phyloP scores from a whole-genome alignment of 2,797 vertebrate genomes.

The Coregonus sp. region DNA sequence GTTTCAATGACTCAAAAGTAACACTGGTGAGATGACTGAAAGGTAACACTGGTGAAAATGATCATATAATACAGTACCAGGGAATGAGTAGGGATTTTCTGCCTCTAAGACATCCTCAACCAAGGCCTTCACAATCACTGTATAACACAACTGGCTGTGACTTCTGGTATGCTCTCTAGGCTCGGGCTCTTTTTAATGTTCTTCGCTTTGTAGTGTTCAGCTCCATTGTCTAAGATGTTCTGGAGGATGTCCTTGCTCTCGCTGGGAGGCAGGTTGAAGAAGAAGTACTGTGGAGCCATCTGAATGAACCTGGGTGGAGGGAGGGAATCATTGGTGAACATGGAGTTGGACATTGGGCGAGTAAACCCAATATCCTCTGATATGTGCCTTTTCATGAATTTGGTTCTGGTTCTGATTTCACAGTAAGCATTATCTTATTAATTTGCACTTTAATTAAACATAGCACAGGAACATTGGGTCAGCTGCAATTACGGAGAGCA shows the following conservation, averaged over 20 bases:
- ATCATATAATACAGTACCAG: neutral
- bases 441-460: neutral
- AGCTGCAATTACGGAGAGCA: neutral
- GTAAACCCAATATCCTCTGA: too few relatives aligned
- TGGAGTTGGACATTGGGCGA: neutral
- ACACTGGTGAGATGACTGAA: neutral
- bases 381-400: neutral
- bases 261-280: slow-evolving; percentile 89
- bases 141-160: slow-evolving; percentile 57
- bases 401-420: neutral
- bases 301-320: slow-evolving; percentile 77
- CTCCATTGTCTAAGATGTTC: slow-evolving; percentile 63
- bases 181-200: slow-evolving; percentile 53
- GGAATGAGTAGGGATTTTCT: neutral
- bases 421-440: neutral
- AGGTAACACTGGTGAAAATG: neutral
- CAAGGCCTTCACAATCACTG: slow-evolving; percentile 50
- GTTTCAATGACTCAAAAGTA: neutral
- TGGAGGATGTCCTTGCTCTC: slow-evolving; percentile 90
- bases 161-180: slow-evolving; percentile 29
- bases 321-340: neutral
- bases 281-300: slow-evolving; percentile 87
- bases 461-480: neutral
- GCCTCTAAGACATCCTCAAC: neutral
- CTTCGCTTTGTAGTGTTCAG: slow-evolving; percentile 37